Evolutionary conservation across 1,140 invertebrate genomes (phyloP).

Genomic region (Drosophila kohkoa): DNA sequence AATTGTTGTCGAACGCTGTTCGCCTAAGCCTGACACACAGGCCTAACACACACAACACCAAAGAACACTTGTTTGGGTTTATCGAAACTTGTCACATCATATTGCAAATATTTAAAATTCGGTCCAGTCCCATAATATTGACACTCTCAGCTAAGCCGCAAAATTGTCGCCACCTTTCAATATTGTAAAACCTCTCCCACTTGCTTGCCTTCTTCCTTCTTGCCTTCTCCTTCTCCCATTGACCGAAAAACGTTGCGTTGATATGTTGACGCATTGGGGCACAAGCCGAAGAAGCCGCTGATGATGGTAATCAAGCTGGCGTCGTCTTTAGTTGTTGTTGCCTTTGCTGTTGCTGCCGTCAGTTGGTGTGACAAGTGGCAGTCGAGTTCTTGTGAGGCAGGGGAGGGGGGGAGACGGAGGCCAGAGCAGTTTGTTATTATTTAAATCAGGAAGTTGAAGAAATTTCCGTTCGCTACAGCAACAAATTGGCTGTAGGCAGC

Average conservation of each 20-base stretch:
- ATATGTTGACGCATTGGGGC: slow-evolving; percentile 34
- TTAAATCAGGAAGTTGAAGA: slow-evolving; percentile 84
- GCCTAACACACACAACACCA: background rate
- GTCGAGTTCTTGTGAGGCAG: background rate
- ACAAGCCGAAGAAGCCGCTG: slow-evolving; percentile 34
- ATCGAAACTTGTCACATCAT: slow-evolving; percentile 59
- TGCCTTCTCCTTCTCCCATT: background rate
- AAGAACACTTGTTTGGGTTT: background rate
- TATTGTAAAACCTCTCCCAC: no score
- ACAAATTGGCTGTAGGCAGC: slow-evolving; percentile 63
- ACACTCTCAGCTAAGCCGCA: slow-evolving; percentile 73
- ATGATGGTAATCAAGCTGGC: slow-evolving; percentile 46
- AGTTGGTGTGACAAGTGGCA: slow-evolving; percentile 74
- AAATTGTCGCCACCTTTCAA: slow-evolving; percentile 13
- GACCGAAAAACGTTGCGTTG: background rate
- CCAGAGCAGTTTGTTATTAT: slow-evolving; percentile 76
- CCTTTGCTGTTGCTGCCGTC: slow-evolving; percentile 48
- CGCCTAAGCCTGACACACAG: background rate
- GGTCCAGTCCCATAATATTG: slow-evolving; percentile 67
- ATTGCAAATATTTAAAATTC: slow-evolving; percentile 78
- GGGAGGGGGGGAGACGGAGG: background rate
- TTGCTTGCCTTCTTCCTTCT: slow-evolving; percentile 16
- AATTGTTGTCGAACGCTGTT: slow-evolving; percentile 41
- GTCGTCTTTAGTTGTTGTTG: slow-evolving; percentile 20
- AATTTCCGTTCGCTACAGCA: slow-evolving; percentile 78